These are phyloP conservation scores for Fragum whitleyi DNA, from an alignment of 2,888 invertebrate genomes.

Conservation along the genomic window DNA sequence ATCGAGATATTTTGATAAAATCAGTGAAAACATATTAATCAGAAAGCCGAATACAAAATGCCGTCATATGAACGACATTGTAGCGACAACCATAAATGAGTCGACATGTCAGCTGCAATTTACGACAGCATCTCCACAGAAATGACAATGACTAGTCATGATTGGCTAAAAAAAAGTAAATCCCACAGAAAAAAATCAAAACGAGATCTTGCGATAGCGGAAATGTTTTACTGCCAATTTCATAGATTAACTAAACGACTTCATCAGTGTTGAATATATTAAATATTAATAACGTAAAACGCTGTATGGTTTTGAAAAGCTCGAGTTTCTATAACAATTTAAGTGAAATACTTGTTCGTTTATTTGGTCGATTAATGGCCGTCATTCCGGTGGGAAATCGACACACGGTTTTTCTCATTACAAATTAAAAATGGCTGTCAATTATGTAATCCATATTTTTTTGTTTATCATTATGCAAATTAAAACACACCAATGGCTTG, in stretches of 20 bases:
- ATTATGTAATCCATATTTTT: neutral
- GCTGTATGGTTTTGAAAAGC: constrained; percentile 40
- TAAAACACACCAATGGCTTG: too few relatives aligned
- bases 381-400: constrained; percentile 21
- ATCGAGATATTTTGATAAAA: constrained; percentile 42
- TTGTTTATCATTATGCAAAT: too few relatives aligned
- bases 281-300: constrained; percentile 40
- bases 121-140: constrained; percentile 46
- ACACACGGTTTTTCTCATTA: constrained; percentile 5
- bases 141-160: constrained; percentile 51
- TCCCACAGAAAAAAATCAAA: constrained; percentile 35
- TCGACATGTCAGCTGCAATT: constrained; percentile 42
- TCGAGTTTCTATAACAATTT: constrained; percentile 24
- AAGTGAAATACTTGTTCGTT: constrained; percentile 28
- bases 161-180: constrained; percentile 46
- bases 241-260: constrained; percentile 51
- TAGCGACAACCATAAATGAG: constrained; percentile 50
- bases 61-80: constrained; percentile 9
- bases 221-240: constrained; percentile 45
- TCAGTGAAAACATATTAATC: constrained; percentile 40
- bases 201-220: constrained; percentile 39
- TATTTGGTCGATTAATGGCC: constrained; percentile 2
- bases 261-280: constrained; percentile 47
- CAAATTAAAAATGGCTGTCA: constrained; percentile 3
- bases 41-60: constrained; percentile 28